Evolutionary conservation across 2,888 invertebrate genomes (phyloP).

Genomic region (Andrena fulva): DNA sequence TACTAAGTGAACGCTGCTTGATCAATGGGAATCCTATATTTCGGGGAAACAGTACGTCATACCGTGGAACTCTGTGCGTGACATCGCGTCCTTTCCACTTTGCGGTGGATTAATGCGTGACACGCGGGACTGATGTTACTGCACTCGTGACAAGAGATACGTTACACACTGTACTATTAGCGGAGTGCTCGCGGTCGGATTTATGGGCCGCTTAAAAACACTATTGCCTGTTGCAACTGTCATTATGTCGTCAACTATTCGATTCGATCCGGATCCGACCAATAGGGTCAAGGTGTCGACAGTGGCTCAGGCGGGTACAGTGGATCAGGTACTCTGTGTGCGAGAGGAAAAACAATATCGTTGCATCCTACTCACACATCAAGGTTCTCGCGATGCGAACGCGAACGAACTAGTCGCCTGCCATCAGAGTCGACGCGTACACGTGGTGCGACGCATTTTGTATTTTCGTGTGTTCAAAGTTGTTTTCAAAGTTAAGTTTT

Average conservation of each 20-base stretch:
- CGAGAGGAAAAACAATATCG: too few relatives aligned
- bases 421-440: too few relatives aligned
- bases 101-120: constrained; percentile 67
- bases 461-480: too few relatives aligned
- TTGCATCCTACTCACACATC: too few relatives aligned
- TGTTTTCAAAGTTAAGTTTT: too few relatives aligned
- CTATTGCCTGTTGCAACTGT: background rate
- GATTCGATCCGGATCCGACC: background rate
- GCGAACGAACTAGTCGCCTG: too few relatives aligned
- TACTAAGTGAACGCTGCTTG: constrained; percentile 67
- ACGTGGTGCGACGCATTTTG: too few relatives aligned
- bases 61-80: constrained; percentile 68
- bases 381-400: too few relatives aligned
- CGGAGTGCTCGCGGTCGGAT: constrained; percentile 35
- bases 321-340: too few relatives aligned
- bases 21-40: constrained; percentile 77
- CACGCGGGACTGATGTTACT: constrained; percentile 49
- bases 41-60: constrained; percentile 74
- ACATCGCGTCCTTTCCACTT: constrained; percentile 68
- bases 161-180: constrained; percentile 56
- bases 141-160: constrained; percentile 49
- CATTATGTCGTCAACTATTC: background rate
- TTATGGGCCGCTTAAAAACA: constrained; percentile 38
- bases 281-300: too few relatives aligned
- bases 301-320: too few relatives aligned